These are phyloP conservation scores for Siphlonurus alternatus DNA, from an alignment of 2,888 invertebrate species.

Conservation along the genomic window DNA sequence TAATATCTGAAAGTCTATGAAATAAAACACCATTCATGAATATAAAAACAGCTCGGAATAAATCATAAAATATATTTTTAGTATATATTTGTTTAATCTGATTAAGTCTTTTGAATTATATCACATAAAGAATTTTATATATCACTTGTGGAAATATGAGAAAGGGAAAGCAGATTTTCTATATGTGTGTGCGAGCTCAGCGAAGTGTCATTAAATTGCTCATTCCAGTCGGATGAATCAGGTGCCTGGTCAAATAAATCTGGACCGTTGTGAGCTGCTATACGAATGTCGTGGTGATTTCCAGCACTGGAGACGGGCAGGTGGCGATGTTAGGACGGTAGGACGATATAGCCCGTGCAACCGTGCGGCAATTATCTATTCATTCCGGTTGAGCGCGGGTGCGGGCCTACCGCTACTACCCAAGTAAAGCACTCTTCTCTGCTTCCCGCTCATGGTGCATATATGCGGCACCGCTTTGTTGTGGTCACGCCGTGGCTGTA, in stretches of 20 bases:
- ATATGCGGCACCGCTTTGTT: neutral
- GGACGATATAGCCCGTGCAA: neutral
- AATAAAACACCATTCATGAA: too few relatives aligned
- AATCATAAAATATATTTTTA: too few relatives aligned
- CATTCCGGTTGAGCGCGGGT: neutral
- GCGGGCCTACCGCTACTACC: neutral
- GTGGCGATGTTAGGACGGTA: neutral
- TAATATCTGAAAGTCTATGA: too few relatives aligned
- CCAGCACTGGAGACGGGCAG: neutral
- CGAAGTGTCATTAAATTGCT: neutral
- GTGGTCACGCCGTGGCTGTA: neutral
- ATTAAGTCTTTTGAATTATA: too few relatives aligned
- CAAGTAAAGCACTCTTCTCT: neutral
- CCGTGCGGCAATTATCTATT: neutral
- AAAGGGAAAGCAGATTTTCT: too few relatives aligned
- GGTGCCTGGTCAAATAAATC: neutral
- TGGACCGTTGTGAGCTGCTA: neutral
- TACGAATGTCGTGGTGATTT: too few relatives aligned
- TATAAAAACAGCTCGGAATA: too few relatives aligned
- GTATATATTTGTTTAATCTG: too few relatives aligned
- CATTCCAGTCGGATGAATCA: neutral
- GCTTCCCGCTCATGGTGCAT: neutral
- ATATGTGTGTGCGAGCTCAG: neutral
- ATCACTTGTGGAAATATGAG: too few relatives aligned
- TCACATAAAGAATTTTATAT: too few relatives aligned